Evolutionary conservation across 2,113 vertebrate genomes (phyloP).

Genomic region (Sinocyclocheilus grahami): DNA sequence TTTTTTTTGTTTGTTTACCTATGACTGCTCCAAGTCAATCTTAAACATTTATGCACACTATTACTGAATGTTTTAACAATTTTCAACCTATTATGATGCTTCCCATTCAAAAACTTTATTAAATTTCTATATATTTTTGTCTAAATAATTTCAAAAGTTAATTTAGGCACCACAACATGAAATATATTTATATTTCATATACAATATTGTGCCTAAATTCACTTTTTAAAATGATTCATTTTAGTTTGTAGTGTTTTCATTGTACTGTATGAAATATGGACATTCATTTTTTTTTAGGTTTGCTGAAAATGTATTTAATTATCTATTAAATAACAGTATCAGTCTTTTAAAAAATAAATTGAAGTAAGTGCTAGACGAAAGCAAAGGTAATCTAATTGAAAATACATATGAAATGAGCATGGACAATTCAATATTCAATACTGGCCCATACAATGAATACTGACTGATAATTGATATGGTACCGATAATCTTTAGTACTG

Average conservation of each 20-base stretch:
- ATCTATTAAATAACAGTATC: neutral
- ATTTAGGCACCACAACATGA: neutral
- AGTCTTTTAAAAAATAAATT: neutral
- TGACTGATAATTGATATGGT: neutral
- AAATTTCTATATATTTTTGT: too few relatives aligned
- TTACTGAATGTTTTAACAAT: neutral
- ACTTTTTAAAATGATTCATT: too few relatives aligned
- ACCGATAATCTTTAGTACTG: neutral
- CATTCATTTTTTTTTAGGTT: neutral
- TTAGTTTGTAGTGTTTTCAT: too few relatives aligned
- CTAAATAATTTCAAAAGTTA: neutral
- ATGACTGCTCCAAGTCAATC: neutral
- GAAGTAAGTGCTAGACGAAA: neutral
- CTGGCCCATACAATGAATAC: neutral
- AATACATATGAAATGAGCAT: neutral
- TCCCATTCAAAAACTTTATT: neutral
- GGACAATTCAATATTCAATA: neutral
- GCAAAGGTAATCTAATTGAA: neutral
- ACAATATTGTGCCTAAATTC: too few relatives aligned
- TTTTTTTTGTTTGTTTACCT: neutral
- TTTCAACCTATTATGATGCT: neutral
- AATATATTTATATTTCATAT: too few relatives aligned
- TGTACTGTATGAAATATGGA: neutral
- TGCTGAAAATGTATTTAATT: neutral
- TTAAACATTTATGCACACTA: neutral